phyloP scores from a whole-genome alignment of 2,113 vertebrate genomes.

The Pluvialis apricaria region DNA sequence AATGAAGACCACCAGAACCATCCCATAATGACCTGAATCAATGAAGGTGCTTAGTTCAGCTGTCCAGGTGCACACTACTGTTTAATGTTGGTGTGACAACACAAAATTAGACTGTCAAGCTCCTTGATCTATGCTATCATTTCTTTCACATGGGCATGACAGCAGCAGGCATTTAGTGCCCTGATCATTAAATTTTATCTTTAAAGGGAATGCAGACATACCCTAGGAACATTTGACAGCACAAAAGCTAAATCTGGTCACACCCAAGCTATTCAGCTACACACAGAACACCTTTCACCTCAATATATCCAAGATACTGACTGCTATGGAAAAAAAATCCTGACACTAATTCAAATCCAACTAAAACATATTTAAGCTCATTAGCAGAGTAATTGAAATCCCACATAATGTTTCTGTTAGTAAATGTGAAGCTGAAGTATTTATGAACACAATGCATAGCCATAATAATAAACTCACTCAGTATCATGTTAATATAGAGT shows the following conservation, averaged over 20 bases:
- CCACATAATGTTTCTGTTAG: background rate
- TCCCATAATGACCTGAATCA: background rate
- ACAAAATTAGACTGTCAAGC: background rate
- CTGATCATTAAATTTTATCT: background rate
- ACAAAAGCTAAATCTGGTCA: background rate
- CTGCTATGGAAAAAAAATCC: background rate
- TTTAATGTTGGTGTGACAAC: background rate
- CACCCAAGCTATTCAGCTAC: background rate
- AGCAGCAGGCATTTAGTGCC: background rate
- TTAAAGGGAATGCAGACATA: background rate
- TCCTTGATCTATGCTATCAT: background rate
- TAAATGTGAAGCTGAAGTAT: slow-evolving; percentile 12
- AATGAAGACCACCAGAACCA: background rate
- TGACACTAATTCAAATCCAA: background rate
- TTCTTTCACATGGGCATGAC: background rate
- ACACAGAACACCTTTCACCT: background rate
- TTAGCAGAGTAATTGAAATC: slow-evolving; percentile 17
- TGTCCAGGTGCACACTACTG: background rate
- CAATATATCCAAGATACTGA: background rate
- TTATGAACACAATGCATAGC: slow-evolving; percentile 32
- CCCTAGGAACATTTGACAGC: background rate
- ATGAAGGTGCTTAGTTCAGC: background rate
- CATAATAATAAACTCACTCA: background rate
- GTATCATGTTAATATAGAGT: background rate
- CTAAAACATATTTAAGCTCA: slow-evolving; percentile 11